Percentiles rank a stretch among this genome's conserved stretches.
phyloP scores from a whole-genome alignment of 2,888 invertebrate species.

The Ennomos erosarius region DNA sequence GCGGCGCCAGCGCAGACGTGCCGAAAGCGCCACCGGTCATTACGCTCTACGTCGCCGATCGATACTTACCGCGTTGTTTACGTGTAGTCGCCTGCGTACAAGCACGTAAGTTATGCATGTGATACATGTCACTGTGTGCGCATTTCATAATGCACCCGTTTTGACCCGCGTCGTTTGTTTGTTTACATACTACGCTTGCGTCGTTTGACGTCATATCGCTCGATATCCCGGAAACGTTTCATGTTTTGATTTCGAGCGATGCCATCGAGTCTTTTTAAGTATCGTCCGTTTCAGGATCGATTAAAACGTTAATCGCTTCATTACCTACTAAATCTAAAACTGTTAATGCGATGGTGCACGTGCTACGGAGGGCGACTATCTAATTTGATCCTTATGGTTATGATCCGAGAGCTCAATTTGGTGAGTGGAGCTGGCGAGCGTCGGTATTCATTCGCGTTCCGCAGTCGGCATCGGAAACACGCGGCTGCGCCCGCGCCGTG shows the following conservation, averaged over 20 bases:
- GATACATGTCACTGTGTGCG: constrained; percentile 68
- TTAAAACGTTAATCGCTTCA: constrained; percentile 54
- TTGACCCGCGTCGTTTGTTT: constrained; percentile 67
- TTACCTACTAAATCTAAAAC: constrained; percentile 61
- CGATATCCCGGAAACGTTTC: constrained; percentile 31
- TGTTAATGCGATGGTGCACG: constrained; percentile 62
- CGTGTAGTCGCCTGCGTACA: constrained; percentile 57
- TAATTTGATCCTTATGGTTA: constrained; percentile 46
- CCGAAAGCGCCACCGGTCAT: constrained; percentile 42
- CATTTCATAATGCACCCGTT: constrained; percentile 67
- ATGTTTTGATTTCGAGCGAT: constrained; percentile 31
- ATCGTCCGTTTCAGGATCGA: constrained; percentile 41
- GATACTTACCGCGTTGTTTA: constrained; percentile 67
- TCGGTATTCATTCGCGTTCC: constrained; percentile 55
- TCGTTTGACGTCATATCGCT: constrained; percentile 37
- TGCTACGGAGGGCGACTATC: constrained; percentile 37
- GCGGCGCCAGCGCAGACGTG: constrained; percentile 27
- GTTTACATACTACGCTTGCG: constrained; percentile 60
- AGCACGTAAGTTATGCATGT: constrained; percentile 78
- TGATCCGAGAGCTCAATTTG: constrained; percentile 35
- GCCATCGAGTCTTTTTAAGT: constrained; percentile 27
- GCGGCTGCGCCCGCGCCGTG: no score
- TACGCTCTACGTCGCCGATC: constrained; percentile 50
- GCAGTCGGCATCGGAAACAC: constrained; percentile 61
- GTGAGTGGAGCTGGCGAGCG: constrained; percentile 28